These are phyloP conservation scores for Himalopsyche kuldschensis DNA, from an alignment of 2,888 invertebrate genomes.

Conservation along the genomic window DNA sequence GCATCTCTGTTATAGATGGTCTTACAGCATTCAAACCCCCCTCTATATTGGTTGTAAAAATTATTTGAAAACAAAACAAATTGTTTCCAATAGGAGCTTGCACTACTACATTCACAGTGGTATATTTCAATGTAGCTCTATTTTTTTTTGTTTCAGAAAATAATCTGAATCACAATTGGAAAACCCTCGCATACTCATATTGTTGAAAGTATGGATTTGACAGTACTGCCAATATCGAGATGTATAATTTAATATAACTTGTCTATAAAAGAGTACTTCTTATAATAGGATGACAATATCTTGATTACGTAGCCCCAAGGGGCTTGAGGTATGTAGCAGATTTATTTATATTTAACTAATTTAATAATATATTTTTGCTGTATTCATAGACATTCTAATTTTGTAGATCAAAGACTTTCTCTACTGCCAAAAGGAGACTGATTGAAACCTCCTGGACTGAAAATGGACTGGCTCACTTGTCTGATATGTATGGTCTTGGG, in stretches of 20 bases:
- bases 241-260: not conserved
- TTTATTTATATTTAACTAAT: not conserved
- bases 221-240: not conserved
- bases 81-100: no score
- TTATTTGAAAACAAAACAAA: no score
- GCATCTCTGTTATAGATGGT: no score
- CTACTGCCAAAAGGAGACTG: not conserved
- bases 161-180: not conserved
- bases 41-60: no score
- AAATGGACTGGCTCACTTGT: slow-evolving; percentile 54
- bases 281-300: not conserved
- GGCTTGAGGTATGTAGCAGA: not conserved
- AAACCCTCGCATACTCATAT: not conserved
- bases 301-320: not conserved
- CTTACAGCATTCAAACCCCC: no score
- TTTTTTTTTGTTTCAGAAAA: not conserved
- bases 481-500: slow-evolving; percentile 52
- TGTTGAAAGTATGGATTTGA: not conserved
- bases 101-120: no score
- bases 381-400: not conserved
- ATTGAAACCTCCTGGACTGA: not conserved
- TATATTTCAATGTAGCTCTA: not conserved
- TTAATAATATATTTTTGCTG: no score
- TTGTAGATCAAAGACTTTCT: not conserved
- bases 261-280: not conserved